Evolutionary conservation across 2,888 invertebrate genomes (phyloP), one percentile per base, ranked within the genome.

Genomic region (Drosophila mettleri): DNA sequence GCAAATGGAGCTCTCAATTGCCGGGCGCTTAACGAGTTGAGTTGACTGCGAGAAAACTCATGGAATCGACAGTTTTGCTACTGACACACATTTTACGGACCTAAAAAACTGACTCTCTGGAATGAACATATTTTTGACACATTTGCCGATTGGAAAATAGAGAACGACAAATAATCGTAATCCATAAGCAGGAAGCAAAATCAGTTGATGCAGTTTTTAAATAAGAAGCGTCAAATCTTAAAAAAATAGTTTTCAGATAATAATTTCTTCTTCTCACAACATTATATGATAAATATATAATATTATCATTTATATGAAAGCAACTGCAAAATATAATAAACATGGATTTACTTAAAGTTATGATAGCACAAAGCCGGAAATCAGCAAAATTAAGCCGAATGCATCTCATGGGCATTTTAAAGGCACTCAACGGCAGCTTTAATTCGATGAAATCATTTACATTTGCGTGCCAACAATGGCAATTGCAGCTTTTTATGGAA

Each of bases 361-460:
- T 8, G 8, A 7, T 14, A 8, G 0, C 41, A 14, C 41, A 22
- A n/a, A n/a, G 14, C 22, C 0, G 22, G 8, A 41, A 7, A 8
- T n/a, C 41, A 14, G 22, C 0, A 58, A 62, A 61, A 52, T 62
- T 38, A 20, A 14, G 29, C 22, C 41, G 31, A 45, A 38, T 27
- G 14, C 20, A 18, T 41, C 38, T 49, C 33, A 20, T 12, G 36
- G 52, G 41, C 18, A 22, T 6, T 20, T 49, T 38, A 57, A 43
- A 41, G n/a, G 34, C 16, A 36, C 22, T 39, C 34, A 45, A 34
- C n/a, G 29, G 45, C 36, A 55, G 51, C 49, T 74, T 75, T 61
- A 76, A 76, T 80, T 54, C 64, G 51, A 64, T 82, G 63, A 82
- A 85, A 68, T 69, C 63, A 70, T 82, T 66, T 66, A 48, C 73